Evolutionary conservation across 2,113 vertebrate genomes (phyloP), one percentile per base, ranked within the genome.

Genomic region (Gulo gulo): DNA sequence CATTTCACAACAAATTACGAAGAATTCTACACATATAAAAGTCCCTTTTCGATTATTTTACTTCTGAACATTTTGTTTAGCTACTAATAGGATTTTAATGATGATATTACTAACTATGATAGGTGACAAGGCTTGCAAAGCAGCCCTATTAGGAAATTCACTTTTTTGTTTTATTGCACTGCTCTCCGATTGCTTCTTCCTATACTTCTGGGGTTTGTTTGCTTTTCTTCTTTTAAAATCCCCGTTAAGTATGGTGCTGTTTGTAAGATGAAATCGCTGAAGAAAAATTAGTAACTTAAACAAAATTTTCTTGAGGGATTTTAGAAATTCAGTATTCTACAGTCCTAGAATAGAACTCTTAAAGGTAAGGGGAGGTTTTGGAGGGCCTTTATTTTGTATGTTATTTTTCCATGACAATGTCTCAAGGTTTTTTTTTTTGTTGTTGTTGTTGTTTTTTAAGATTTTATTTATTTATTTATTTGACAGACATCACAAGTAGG

Each of bases 11-110:
- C 12, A 76, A 81, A 82, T 65, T 55, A 11, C 24, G 74, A 76
- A 74, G 63, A 94, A 57, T 83, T 97, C 42, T 39, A 7, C 2
- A 59, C 24, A 39, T 39, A 36, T 36, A 47, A 84, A 89, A 87
- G 47, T 0, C 3, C 31, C 4, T 26, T 65, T 95, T 59, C 4
- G 14, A 69, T 96, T 92, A 73, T 91, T 91, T 94, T 74, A 69
- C 59, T 94, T 80, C 20, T 81, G 69, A 69, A 81, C 74, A 16
- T 92, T 97, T 89, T 95, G 8, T 73, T 92, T 88, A 86, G 34
- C 80, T 81, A 47, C 65, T 79, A 83, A 92, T 84, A 69, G 67
- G 12, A 84, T 76, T 97, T 90, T 97, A 88, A 95, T 95, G 61
- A 93, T 94, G 23, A 69, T 65, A 90, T 95, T 80, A 63, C 16